Percentiles rank a stretch among this genome's conserved stretches.
phyloP scores from a whole-genome alignment of 2,888 invertebrate genomes.

The Metopia argyrocephala region DNA sequence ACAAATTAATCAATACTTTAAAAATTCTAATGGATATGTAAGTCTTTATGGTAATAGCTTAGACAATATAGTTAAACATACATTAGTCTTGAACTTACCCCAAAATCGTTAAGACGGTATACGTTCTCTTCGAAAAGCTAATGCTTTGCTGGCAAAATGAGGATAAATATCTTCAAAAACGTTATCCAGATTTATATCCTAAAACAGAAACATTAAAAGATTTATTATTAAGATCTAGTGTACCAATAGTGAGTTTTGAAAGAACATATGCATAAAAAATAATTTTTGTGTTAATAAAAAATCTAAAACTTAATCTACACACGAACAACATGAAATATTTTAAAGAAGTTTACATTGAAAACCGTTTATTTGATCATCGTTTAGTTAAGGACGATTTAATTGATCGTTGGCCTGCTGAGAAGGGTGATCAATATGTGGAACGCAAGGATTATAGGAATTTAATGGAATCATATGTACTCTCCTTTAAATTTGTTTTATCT shows the following conservation, averaged over 20 bases:
- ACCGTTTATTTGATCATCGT: conserved; percentile 77
- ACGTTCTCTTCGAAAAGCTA: conserved; percentile 21
- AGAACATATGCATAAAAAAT: neutral
- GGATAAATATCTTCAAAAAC: conserved; percentile 72
- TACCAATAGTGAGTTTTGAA: conserved; percentile 77
- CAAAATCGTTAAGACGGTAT: neutral
- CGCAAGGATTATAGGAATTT: conserved; percentile 78
- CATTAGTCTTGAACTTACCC: conserved; percentile 22
- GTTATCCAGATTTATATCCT: conserved; percentile 73
- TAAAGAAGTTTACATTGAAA: conserved; percentile 74
- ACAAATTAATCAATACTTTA: conserved; percentile 41
- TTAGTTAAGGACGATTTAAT: conserved; percentile 77
- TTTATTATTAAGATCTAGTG: conserved; percentile 75
- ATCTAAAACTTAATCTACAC: neutral
- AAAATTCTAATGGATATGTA: conserved; percentile 5
- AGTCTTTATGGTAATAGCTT: neutral
- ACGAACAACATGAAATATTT: conserved; percentile 70
- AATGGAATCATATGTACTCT: conserved; percentile 77
- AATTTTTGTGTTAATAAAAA: neutral
- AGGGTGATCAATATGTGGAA: conserved; percentile 73
- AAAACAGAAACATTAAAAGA: conserved; percentile 74
- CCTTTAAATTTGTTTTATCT: conserved; percentile 22
- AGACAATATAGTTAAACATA: neutral
- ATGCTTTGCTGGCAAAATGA: conserved; percentile 77
- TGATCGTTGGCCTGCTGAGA: conserved; percentile 75